Percentiles rank a stretch among this genome's conserved stretches.
phyloP scores from a whole-genome alignment of 92 coral and sea anemone species.

The Scolanthus callimorphus region DNA sequence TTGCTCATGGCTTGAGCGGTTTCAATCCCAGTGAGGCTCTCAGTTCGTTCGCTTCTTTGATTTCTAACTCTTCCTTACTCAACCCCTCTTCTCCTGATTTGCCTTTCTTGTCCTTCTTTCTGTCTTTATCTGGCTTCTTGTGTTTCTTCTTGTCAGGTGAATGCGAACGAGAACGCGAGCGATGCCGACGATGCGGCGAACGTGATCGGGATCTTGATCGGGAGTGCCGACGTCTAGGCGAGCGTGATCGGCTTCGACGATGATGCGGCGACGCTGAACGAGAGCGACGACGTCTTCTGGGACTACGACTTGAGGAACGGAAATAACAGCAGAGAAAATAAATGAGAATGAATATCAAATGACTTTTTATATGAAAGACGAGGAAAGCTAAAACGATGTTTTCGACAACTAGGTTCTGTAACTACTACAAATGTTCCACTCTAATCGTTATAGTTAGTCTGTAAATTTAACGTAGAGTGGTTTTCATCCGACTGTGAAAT shows the following conservation, averaged over 20 bases:
- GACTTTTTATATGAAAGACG: not conserved
- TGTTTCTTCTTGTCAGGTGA: constrained; percentile 84
- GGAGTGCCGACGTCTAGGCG: constrained; percentile 79
- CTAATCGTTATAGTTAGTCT: no score
- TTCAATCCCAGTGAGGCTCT: constrained; percentile 93
- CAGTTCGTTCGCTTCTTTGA: constrained; percentile 89
- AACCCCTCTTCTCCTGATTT: constrained; percentile 47
- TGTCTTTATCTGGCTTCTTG: constrained; percentile 62
- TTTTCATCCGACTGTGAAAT: no score
- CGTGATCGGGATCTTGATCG: constrained; percentile 85
- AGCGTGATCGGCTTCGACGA: constrained; percentile 90
- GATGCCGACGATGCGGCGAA: constrained; percentile 95
- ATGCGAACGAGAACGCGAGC: constrained; percentile 80
- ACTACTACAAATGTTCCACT: no score
- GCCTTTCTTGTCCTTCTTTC: constrained; percentile 54
- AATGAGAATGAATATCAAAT: not conserved
- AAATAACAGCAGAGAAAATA: not conserved
- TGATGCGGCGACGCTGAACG: constrained; percentile 74
- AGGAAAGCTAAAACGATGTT: not conserved
- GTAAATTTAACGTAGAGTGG: no score
- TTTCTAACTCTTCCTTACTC: constrained; percentile 75
- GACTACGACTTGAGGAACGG: constrained; percentile 33
- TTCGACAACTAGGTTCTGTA: not conserved
- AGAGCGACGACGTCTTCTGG: constrained; percentile 59
- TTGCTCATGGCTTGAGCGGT: no score